Conservation (phyloP, 2,888 invertebrate genomes). For the Thecophora atra region DNA sequence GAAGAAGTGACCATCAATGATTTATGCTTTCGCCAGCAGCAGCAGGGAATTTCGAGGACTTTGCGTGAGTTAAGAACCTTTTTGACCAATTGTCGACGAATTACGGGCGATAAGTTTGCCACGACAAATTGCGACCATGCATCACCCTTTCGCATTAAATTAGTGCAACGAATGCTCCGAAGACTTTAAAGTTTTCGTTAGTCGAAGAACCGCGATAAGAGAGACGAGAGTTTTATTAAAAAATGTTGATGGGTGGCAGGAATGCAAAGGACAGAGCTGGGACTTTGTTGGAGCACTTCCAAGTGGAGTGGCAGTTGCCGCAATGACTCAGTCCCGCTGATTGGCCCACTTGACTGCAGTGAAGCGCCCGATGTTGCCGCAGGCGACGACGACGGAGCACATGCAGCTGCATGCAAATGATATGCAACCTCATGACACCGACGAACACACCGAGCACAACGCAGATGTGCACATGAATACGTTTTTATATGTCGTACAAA, state of each 20-base stretch:
- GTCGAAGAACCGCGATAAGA: neutral
- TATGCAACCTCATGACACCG: neutral
- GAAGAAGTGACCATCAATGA: conserved; percentile 14
- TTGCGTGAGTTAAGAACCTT: neutral
- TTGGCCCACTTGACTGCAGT: conserved; percentile 17
- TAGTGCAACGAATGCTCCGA: conserved; percentile 7
- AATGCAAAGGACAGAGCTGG: neutral
- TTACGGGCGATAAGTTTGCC: conserved; percentile 9
- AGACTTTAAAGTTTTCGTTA: neutral
- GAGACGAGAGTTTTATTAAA: neutral
- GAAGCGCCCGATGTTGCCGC: neutral
- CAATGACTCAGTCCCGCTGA: neutral
- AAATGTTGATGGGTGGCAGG: neutral
- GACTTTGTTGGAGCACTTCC: conserved; percentile 8
- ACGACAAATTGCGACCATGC: conserved; percentile 14
- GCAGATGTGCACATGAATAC: neutral
- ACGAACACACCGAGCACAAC: neutral
- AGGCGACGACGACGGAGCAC: neutral
- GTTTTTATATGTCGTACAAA: neutral
- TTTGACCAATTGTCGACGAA: conserved; percentile 24
- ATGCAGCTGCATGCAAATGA: conserved; percentile 14
- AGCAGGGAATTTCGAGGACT: conserved; percentile 13
- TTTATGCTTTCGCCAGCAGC: conserved; percentile 2
- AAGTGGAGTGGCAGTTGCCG: conserved; percentile 19
- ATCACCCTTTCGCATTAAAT: neutral